Evolutionary conservation across 2,888 invertebrate species (phyloP).

Genomic region (Baccha elongata): DNA sequence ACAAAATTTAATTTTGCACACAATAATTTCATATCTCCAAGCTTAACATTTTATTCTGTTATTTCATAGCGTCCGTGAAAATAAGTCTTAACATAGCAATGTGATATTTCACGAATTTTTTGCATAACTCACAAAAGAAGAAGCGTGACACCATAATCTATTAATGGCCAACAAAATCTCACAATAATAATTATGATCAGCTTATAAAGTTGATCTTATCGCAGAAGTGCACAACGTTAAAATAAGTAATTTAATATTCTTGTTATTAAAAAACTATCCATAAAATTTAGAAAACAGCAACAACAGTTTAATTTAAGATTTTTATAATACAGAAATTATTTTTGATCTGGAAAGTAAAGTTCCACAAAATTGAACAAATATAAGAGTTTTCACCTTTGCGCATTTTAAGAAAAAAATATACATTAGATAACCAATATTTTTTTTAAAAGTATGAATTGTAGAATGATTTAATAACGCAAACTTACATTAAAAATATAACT

Average conservation of each 20-base stretch:
- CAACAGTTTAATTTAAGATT: slow-evolving; percentile 30
- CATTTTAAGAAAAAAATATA: slow-evolving; percentile 26
- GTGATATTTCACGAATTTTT: too few species aligned
- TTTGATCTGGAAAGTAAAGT: slow-evolving; percentile 47
- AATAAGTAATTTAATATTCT: neutral
- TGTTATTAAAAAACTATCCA: slow-evolving; percentile 17
- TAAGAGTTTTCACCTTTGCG: slow-evolving; percentile 18
- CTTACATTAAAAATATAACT: slow-evolving; percentile 33
- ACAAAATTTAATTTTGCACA: too few species aligned
- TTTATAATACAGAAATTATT: slow-evolving; percentile 21
- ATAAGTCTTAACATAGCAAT: neutral
- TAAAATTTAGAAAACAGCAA: slow-evolving; percentile 28
- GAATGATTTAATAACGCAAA: slow-evolving; percentile 60
- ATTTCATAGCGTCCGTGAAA: neutral
- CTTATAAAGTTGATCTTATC: slow-evolving; percentile 37
- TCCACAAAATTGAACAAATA: slow-evolving; percentile 56
- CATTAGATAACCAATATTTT: slow-evolving; percentile 13
- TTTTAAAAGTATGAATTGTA: slow-evolving; percentile 27
- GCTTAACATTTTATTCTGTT: neutral
- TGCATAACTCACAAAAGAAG: neutral
- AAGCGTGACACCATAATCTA: slow-evolving; percentile 8
- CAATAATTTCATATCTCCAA: too few species aligned
- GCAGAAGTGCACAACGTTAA: slow-evolving; percentile 25
- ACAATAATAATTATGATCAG: slow-evolving; percentile 30
- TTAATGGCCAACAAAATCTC: slow-evolving; percentile 23